Evolutionary conservation across 2,113 vertebrate genomes (phyloP), one percentile per base, ranked within the genome.

Genomic region (Chloroceryle aenea): DNA sequence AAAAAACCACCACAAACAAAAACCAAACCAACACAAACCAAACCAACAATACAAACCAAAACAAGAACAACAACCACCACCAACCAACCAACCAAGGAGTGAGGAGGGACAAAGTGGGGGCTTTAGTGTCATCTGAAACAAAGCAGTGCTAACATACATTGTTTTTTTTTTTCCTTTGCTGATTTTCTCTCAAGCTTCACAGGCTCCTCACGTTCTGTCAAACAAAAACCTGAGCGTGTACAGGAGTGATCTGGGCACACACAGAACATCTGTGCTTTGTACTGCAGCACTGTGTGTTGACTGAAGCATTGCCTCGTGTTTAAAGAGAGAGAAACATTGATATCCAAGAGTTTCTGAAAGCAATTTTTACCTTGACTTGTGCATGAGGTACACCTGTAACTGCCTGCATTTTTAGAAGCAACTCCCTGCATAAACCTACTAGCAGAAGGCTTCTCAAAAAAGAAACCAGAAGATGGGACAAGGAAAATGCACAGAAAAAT

Each of bases 221-320:
- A 69, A 88, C 84, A 75, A 89, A 84, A 93, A 90, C 4, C 67
- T 93, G 85, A 85, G 79, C 78, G 85, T 4, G 0, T 56, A 71
- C 29, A 90, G 59, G 55, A 80, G n/a, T 27, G 59, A 77, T 84
- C 0, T 58, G 40, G 79, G 86, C 91, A 87, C 80, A 78, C 43
- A 71, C 18, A 67, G 15, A 93, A 89, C 89, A 96, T 86, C 91
- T 90, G 84, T 84, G 93, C 89, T 90, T 52, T 74, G 34, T 67
- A 63, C 26, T 25, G 52, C 50, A 90, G 90, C 63, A 71, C n/a
- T 42, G 42, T 79, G 5, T 38, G 34, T 30, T 78, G 74, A 92
- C 61, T 93, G 89, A 90, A 87, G 80, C 90, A 85, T 72, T 50
- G 25, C 23, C 40, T 82, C 5, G 1, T 30, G 32, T 52, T 95